phyloP scores from a whole-genome alignment of 2,888 invertebrate genomes.

The Xanthostigma xanthostigma region DNA sequence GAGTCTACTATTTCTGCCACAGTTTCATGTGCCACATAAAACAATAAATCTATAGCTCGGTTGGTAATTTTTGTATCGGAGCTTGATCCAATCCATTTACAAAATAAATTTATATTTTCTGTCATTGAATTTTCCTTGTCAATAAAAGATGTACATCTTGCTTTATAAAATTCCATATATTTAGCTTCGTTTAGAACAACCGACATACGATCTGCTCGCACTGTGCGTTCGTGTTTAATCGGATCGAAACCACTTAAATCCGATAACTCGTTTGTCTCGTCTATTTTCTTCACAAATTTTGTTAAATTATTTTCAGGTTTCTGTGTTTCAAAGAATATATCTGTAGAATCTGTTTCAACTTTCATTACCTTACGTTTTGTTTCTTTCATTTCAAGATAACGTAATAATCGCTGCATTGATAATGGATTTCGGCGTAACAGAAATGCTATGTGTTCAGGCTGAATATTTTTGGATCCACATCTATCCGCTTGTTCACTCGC shows the following conservation, averaged over 20 bases:
- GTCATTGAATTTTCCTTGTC: constrained; percentile 19
- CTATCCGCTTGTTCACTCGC: constrained; percentile 51
- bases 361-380: constrained; percentile 26
- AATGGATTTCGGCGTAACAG: constrained; percentile 67
- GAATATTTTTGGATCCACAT: constrained; percentile 27
- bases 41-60: constrained; percentile 59
- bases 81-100: constrained; percentile 41
- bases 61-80: constrained; percentile 43
- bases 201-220: constrained; percentile 46
- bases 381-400: constrained; percentile 49
- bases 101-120: constrained; percentile 15
- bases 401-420: constrained; percentile 59
- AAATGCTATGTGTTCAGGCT: constrained; percentile 63
- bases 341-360: constrained; percentile 22
- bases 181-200: constrained; percentile 37
- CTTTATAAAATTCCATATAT: constrained; percentile 67
- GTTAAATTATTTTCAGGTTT: constrained; percentile 21
- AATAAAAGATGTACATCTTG: constrained; percentile 59
- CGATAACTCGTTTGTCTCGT: constrained; percentile 39
- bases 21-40: constrained; percentile 79
- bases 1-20: constrained; percentile 80
- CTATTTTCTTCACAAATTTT: constrained; percentile 35
- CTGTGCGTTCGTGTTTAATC: constrained; percentile 39
- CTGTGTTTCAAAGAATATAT: constrained; percentile 25
- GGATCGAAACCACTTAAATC: constrained; percentile 36